Evolutionary conservation across 1,140 invertebrate genomes (phyloP), one percentile per base, ranked within the genome.

Genomic region (Campoletis sonorensis): DNA sequence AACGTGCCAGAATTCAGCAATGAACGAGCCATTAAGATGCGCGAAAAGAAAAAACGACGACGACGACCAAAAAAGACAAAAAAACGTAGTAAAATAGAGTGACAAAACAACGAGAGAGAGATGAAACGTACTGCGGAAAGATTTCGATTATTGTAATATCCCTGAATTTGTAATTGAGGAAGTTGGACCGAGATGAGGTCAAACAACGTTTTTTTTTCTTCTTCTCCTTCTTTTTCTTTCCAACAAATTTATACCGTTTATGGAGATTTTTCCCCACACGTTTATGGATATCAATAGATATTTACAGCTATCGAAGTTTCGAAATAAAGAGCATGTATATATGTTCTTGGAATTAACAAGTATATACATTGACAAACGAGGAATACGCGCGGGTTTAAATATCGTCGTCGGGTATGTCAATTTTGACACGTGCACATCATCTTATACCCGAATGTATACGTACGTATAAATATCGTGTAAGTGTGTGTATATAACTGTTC

Each of bases 401-500:
- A 70, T 26, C 15, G 23, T 64, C 61, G 61, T 11, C 61, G 61
- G 0, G 23, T 23, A 64, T 64, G 61, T 64, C 61, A 64, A 64
- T 64, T 23, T 64, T 26, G 61, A 64, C 61, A 23, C 23, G 61
- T 64, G 23, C 61, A 64, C n/a, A 23, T 23, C 61, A 64, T 23
- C n/a, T n/a, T n/a, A n/a, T n/a, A 54, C 51, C 1, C 16, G 5
- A n/a, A n/a, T n/a, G n/a, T 18, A 54, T 54, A 54, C 51, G 0
- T 26, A 58, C 54, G 10, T 58, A 58, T 58, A 58, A 58, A 58
- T 58, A 58, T 58, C n/a, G 21, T 23, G 54, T 58, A 23, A 58
- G 54, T 58, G 21, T 67, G 61, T 67, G 23, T 67, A 27, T 27
- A 30, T 71, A 71, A 71, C 68, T 33, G 68, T 73, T 73, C 71